Percentiles rank a stretch among this genome's conserved stretches.
Conservation (phyloP, 2,797 vertebrate species). For the Streptopelia turtur region DNA sequence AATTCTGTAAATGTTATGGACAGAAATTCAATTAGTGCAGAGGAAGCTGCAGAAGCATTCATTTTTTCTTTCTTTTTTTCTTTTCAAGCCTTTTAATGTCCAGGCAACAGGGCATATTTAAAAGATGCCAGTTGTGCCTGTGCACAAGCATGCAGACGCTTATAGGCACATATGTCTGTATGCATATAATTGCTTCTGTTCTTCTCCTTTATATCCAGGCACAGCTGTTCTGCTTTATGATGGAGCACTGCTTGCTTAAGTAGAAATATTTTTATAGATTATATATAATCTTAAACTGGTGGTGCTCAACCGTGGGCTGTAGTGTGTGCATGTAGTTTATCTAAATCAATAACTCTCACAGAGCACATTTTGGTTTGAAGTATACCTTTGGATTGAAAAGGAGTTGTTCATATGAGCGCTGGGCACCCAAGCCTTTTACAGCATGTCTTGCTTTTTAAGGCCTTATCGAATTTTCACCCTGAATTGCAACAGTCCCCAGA, state of each 20-base stretch:
- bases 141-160: neutral
- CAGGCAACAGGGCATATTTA: neutral
- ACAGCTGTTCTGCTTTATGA: neutral
- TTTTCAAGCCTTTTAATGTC: slow-evolving; percentile 35
- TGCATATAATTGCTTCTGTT: neutral
- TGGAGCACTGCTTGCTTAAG: neutral
- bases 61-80: slow-evolving; percentile 8
- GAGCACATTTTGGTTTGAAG: slow-evolving; percentile 8
- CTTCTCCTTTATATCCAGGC: neutral
- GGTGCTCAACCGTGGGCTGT: neutral
- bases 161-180: neutral
- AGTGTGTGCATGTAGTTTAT: neutral
- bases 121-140: slow-evolving; percentile 14
- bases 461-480: neutral
- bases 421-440: slow-evolving; percentile 1
- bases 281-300: slow-evolving; percentile 17
- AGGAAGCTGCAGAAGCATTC: slow-evolving; percentile 49
- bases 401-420: neutral
- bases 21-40: slow-evolving; percentile 66
- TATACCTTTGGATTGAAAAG: slow-evolving; percentile 39
- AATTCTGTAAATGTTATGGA: slow-evolving; percentile 61
- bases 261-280: slow-evolving; percentile 34
- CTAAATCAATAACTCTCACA: slow-evolving; percentile 13
- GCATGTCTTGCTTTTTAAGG: neutral
- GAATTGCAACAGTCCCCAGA: neutral